phyloP scores from a whole-genome alignment of 2,888 invertebrate species.

The Cataglyphis cursor region DNA sequence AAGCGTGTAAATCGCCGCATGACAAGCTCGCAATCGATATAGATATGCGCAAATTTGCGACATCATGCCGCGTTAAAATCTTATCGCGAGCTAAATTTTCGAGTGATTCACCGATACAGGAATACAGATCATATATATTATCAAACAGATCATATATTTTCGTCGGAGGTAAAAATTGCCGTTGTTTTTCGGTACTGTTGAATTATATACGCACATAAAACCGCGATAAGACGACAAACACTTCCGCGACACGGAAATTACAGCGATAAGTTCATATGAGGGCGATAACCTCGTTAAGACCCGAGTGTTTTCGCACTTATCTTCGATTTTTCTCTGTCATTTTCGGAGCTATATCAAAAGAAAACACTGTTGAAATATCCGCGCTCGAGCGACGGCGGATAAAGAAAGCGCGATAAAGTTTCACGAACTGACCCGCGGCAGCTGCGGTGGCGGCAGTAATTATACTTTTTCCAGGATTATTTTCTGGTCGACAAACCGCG shows the following conservation, averaged over 20 bases:
- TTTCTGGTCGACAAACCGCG: constrained; percentile 53
- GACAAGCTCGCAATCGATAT: constrained; percentile 44
- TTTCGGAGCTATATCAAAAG: constrained; percentile 52
- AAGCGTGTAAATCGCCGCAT: constrained; percentile 48
- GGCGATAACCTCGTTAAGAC: constrained; percentile 29
- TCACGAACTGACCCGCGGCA: constrained; percentile 40
- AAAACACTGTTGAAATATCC: constrained; percentile 57
- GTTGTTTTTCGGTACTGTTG: background rate
- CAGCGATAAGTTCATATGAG: constrained; percentile 6
- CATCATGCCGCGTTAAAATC: constrained; percentile 40
- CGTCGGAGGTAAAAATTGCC: constrained; percentile 3
- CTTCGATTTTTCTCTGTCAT: constrained; percentile 13
- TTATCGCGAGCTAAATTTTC: constrained; percentile 39
- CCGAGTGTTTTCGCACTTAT: constrained; percentile 59
- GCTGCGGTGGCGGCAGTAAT: constrained; percentile 43
- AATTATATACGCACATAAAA: constrained; percentile 2
- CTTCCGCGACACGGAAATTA: constrained; percentile 24
- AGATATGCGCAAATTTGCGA: constrained; percentile 35
- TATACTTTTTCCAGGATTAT: constrained; percentile 54
- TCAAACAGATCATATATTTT: background rate
- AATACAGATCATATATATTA: background rate
- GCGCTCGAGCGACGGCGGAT: background rate
- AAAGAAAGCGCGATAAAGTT: constrained; percentile 54
- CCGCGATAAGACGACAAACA: constrained; percentile 12
- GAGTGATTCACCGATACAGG: background rate